Evolutionary conservation across 2,113 vertebrate genomes (phyloP), one percentile per base, ranked within the genome.

Genomic region (Brachypteracias leptosomus): DNA sequence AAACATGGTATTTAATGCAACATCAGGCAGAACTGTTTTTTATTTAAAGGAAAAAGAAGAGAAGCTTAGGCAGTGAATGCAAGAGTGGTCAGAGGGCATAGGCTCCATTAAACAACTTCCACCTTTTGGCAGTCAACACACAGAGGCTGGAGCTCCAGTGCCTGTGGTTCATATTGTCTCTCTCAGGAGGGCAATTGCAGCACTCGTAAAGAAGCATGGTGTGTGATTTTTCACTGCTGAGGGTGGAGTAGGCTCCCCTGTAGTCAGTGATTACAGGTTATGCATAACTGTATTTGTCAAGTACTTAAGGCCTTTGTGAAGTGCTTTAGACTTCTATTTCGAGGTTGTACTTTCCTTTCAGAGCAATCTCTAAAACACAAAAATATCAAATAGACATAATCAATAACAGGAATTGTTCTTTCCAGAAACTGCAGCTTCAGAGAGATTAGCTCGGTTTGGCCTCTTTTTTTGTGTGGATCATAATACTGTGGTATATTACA

Each of bases 381-480:
- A 92, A 91, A 68, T 82, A 94, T 52, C 24, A 93, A 96, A 93
- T 68, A 90, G 55, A 42, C 62, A 74, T 90, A 93, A 93, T 91
- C 44, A 93, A 26, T 86, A 95, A 73, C 65, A 85, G 70, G 55
- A 92, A 96, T 87, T 85, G 70, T 90, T 93, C 84, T 93, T 95
- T 58, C 54, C 25, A 72, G 58, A 94, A 95, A 67, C 73, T 78
- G 52, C 49, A 89, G 28, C 70, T 95, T 95, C 85, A 68, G 25
- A 68, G 78, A 83, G 57, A 87, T 93, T 84, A 94, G 62, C 49
- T 89, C 57, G 8, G 49, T 83, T 88, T 96, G 84, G 35, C 31
- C 22, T 85, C 15, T 59, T 91, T 95, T 70, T 44, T 14, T 49
- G 35, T 77, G 68, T 66, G n/a, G 17, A 62, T 93, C 42, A 22